Percentiles rank a stretch among this genome's conserved stretches.
phyloP scores from a whole-genome alignment of 2,888 invertebrate genomes.

The Dyspetes luteomarginatus region DNA sequence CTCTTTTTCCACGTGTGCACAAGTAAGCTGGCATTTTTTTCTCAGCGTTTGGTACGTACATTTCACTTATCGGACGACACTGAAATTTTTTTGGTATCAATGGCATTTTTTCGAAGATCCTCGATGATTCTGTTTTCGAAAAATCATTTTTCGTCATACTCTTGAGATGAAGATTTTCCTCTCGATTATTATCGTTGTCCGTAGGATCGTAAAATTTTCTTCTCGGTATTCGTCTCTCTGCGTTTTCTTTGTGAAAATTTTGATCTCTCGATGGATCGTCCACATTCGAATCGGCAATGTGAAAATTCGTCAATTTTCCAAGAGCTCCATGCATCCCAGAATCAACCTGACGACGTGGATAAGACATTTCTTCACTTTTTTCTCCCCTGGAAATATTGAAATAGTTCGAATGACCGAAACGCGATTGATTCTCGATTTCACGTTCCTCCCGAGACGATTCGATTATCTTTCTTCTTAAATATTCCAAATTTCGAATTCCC shows the following conservation, averaged over 20 bases:
- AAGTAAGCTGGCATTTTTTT: slow-evolving; percentile 73
- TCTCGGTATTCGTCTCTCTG: slow-evolving; percentile 17
- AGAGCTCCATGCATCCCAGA: slow-evolving; percentile 69
- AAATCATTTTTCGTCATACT: slow-evolving; percentile 39
- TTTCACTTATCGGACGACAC: slow-evolving; percentile 70
- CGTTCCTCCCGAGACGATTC: neutral
- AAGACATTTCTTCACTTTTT: neutral
- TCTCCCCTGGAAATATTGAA: neutral
- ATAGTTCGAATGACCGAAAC: neutral
- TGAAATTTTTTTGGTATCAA: slow-evolving; percentile 65
- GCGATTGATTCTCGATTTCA: neutral
- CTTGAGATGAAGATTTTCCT: slow-evolving; percentile 24
- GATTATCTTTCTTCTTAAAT: neutral
- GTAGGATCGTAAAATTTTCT: neutral
- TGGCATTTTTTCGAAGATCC: slow-evolving; percentile 8
- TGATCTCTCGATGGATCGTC: slow-evolving; percentile 5
- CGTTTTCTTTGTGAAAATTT: slow-evolving; percentile 46
- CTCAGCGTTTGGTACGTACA: slow-evolving; percentile 71
- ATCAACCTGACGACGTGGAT: slow-evolving; percentile 60
- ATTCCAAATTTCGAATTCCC: slow-evolving; percentile 41
- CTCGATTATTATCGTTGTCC: slow-evolving; percentile 5
- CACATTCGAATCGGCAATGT: slow-evolving; percentile 40
- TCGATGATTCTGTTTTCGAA: slow-evolving; percentile 28
- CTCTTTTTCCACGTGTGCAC: slow-evolving; percentile 69
- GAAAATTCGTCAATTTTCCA: slow-evolving; percentile 74